phyloP scores from a whole-genome alignment of 2,888 invertebrate genomes.

The Drosophila flavopinicola region DNA sequence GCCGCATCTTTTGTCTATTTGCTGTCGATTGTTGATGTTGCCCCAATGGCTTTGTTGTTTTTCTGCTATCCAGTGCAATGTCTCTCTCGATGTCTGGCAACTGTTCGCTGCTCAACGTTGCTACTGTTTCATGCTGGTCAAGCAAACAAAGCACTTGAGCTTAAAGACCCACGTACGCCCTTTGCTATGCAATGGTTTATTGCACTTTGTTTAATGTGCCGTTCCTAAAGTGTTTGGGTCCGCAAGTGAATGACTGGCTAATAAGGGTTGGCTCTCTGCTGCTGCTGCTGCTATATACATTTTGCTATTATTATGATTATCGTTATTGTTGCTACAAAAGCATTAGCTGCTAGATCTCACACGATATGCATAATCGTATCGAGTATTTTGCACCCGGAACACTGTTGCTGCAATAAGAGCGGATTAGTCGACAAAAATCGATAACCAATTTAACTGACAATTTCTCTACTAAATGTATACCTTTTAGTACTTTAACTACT shows the following conservation, averaged over 20 bases:
- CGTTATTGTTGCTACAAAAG: no score
- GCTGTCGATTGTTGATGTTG: conserved; percentile 39
- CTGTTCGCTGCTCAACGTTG: conserved; percentile 2
- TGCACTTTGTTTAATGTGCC: conserved; percentile 53
- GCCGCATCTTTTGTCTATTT: conserved; percentile 69
- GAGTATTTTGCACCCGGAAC: background rate
- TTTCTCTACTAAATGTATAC: no score
- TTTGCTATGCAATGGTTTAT: conserved; percentile 39
- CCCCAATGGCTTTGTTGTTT: conserved; percentile 10
- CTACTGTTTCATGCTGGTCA: conserved; percentile 33
- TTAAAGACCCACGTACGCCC: conserved; percentile 39
- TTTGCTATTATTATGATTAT: background rate
- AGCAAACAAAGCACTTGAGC: conserved; percentile 64
- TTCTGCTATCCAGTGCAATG: conserved; percentile 29
- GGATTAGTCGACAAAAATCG: no score
- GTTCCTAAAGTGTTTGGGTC: conserved; percentile 29
- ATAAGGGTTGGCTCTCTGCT: conserved; percentile 11
- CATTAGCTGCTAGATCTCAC: background rate
- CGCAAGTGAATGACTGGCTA: conserved; percentile 27
- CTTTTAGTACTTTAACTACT: background rate
- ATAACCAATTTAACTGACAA: no score
- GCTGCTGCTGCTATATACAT: conserved; percentile 1
- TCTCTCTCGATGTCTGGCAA: conserved; percentile 24
- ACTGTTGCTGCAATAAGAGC: no score
- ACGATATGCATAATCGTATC: background rate